phyloP scores from a whole-genome alignment of 2,888 invertebrate genomes.

The Ethmia dodecea region DNA sequence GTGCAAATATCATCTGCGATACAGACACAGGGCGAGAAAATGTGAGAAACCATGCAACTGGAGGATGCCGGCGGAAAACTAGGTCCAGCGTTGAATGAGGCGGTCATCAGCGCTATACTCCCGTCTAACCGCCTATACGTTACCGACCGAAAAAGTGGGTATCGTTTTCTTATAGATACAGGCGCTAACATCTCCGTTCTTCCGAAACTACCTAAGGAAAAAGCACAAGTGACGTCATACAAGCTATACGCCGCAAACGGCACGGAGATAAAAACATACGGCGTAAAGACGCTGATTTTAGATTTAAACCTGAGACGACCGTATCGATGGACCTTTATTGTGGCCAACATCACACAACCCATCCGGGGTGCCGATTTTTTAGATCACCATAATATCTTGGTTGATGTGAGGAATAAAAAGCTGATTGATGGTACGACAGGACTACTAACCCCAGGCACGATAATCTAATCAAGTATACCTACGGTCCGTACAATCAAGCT shows the following conservation, averaged over 20 bases:
- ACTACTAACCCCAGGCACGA: not conserved
- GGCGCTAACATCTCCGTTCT: not conserved
- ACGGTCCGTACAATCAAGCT: not conserved
- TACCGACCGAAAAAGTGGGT: not conserved
- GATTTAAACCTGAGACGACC: not conserved
- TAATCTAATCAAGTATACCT: not conserved
- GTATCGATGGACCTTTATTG: not conserved
- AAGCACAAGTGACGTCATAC: not conserved
- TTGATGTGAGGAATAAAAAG: not conserved
- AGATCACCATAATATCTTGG: not conserved
- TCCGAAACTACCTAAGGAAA: no score
- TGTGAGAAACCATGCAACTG: constrained; percentile 16
- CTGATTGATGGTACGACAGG: not conserved
- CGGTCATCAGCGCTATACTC: constrained; percentile 4
- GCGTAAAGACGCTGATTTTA: not conserved
- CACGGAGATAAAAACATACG: not conserved
- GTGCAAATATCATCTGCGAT: constrained; percentile 17
- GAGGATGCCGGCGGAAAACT: constrained; percentile 3
- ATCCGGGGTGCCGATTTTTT: constrained; percentile 1
- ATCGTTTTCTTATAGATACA: not conserved
- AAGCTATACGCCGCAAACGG: constrained; percentile 1
- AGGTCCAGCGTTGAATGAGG: constrained; percentile 5
- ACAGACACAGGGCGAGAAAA: constrained; percentile 4
- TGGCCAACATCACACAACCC: not conserved
- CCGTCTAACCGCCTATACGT: not conserved